Base-by-base conservation (phyloP, 2,797 vertebrate genomes). In the Microctenopoma stevenorrisi region DNA sequence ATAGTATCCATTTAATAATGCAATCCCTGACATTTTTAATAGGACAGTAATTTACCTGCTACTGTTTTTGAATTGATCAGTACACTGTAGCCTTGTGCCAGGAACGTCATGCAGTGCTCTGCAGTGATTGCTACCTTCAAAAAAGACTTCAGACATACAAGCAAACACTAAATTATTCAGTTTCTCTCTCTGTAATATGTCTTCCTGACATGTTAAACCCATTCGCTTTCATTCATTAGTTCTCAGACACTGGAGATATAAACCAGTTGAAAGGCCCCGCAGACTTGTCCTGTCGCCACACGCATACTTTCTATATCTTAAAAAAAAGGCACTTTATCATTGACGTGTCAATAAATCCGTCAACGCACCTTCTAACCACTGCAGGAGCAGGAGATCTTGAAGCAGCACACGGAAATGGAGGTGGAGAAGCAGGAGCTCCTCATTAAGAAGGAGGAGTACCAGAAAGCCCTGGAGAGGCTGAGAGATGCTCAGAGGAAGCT, bases 401-500 rank as follows among this genome's bases (percentile, higher is more conserved):
- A 81, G 28, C 87, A 83, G 44, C 86, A 89, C 38, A 88, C 81
- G 58, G 92, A 94, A 38, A 84, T 98, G 13, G 95, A 96, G 26
- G 84, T 87, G 3, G 94, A 95, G 16, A 91, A 64, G 18, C 92
- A 89, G 15, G 96, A 95, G 84, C 92, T 98, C 57, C 94, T 91
- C 83, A 72, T 78, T 42, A 94, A 62, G 87, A 97, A 96, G 73
- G 94, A 92, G 1, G 86, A 95, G 46, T 97, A 98, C 90, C 97
- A 98, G 89, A 89, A 74, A 0, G 96, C 98, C 74, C 91, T 98
- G 90, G 96, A 98, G 92, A 81, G 94, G 57, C 94, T 98, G 64
- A 91, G 95, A 2, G 78, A 94, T 0, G 92, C 96, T 0, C 97
- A 98, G 94, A 95, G 93, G 83, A 96, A 95, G 87, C 92, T 98